Percentiles rank a stretch among this genome's conserved stretches.
These are phyloP conservation scores for Liasis olivaceus DNA, from an alignment of 2,797 vertebrate species.

Conservation along the genomic window DNA sequence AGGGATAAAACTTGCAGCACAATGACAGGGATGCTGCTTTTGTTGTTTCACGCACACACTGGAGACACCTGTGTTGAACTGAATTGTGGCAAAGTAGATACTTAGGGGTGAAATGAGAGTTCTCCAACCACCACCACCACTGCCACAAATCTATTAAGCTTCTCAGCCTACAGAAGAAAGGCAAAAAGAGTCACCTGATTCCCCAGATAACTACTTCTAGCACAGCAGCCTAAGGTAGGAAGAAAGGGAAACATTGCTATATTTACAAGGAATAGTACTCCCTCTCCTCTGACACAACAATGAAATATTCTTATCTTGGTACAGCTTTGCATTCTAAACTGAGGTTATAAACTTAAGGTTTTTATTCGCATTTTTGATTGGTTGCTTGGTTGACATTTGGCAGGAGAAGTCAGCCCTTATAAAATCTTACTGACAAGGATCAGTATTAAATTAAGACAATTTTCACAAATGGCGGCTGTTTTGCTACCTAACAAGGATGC, in stretches of 20 bases:
- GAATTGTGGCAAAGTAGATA: neutral
- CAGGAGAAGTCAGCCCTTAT: neutral
- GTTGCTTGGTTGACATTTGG: neutral
- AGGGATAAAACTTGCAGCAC: neutral
- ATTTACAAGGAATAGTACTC: too few species aligned
- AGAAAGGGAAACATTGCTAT: neutral
- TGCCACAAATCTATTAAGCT: neutral
- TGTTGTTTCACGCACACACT: too few species aligned
- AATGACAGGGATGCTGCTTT: neutral
- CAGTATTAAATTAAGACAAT: neutral
- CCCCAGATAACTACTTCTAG: neutral
- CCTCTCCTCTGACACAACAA: neutral
- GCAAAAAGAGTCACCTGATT: neutral
- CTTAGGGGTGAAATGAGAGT: neutral
- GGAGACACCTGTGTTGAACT: neutral
- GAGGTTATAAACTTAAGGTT: neutral
- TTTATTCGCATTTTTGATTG: neutral
- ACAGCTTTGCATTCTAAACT: neutral
- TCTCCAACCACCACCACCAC: neutral
- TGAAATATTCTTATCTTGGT: neutral
- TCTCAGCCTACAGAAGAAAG: neutral
- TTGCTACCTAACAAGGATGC: conserved; percentile 3
- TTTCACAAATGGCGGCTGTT: neutral
- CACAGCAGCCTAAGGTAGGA: neutral
- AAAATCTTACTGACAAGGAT: neutral